Base-by-base conservation (phyloP, 2,888 invertebrate species). In the Oligia latruncula region DNA sequence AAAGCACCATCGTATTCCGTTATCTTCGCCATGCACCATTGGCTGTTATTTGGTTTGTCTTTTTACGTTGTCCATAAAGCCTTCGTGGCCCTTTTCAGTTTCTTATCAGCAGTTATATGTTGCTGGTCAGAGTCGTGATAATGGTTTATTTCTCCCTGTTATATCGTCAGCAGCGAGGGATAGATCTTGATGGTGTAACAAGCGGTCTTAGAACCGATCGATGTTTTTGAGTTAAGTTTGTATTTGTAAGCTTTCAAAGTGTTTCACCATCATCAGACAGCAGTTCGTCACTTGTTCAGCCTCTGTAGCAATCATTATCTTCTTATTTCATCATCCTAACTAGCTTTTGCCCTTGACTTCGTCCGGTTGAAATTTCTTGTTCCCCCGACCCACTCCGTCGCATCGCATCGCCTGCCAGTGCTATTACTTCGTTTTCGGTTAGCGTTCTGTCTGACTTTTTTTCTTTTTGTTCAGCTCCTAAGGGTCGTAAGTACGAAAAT, bases 1-100 rank as follows among this genome's bases (percentile, higher is more conserved):
- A 85, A 90, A 90, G 81, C 82, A 80, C 73, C 80, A 80, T 81
- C 74, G 60, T 71, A 67, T 79, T 73, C 66, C 65, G 75, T 78
- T 88, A 90, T 88, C 87, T 52, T 55, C 35, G 11, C 60, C 77
- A 77, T 86, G 79, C 60, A 52, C 71, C 77, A 82, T 86, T 84
- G 82, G 60, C 62, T 85, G 85, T 81, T 84, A 81, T 85, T 90
- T 82, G 83, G 78, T 85, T 83, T 90, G 87, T 90, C 89, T 91
- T 92, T 90, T 90, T 89, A 85, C 81, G 86, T 78, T 71, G 81
- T 83, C 89, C 89, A 90, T 91, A 92, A 87, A 84, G 84, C 85
- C 84, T 87, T 87, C 78, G 81, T 75, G 79, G 78, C 81, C 89
- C 88, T 88, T 90, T 90, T 88, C 71, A 79, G 70, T 86, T 76